Base-by-base conservation (phyloP, 2,113 vertebrate species). In the Ctenomys sociabilis region DNA sequence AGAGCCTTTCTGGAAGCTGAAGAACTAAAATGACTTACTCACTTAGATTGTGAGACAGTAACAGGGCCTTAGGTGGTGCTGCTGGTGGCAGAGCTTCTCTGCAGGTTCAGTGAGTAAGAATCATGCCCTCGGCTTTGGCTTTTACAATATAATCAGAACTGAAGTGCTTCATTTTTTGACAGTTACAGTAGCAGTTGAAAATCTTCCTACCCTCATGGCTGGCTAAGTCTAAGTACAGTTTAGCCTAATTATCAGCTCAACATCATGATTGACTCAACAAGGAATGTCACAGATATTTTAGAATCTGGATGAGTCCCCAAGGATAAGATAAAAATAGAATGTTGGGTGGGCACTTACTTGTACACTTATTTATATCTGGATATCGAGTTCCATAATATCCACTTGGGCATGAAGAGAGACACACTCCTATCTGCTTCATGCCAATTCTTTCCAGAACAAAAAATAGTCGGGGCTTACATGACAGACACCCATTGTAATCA, bases 341-440 rank as follows among this genome's bases (percentile, higher is more conserved):
- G 94, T 93, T 88, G 37, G 96, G 95, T 95, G 97, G 54, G 68
- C 91, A 98, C 99, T 99, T 99, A 99, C 99, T 99, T 98, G 99
- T 99, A 98, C 99, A 99, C 92, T 99, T 99, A 98, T 99, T 99
- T 98, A 99, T 99, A 98, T 99, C 99, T 9, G 99, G 99, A 89
- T 99, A 99, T 97, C 99, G 99, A 78, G 99, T 99, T 98, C 99
- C 99, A 22, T 99, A 99, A 98, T 99, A 99, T 97, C 99, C 99
- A 1, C 98, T 99, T 77, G 99, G 99, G 98, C 99, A 99, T 13
- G 99, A 99, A 96, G 99, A 99, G 98, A 99, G 98, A 98, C 99
- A 99, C 93, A 99, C 99, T 83, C 99, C 99, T 5, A 99, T 99
- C 98, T 99, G 99, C 97, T 99, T 99, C 99, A 99, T 99, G 98